Percentiles rank a stretch among this genome's conserved stretches.
These are phyloP conservation scores for Drosophila lutescens DNA, from an alignment of 2,888 invertebrate species.

Conservation along the genomic window DNA sequence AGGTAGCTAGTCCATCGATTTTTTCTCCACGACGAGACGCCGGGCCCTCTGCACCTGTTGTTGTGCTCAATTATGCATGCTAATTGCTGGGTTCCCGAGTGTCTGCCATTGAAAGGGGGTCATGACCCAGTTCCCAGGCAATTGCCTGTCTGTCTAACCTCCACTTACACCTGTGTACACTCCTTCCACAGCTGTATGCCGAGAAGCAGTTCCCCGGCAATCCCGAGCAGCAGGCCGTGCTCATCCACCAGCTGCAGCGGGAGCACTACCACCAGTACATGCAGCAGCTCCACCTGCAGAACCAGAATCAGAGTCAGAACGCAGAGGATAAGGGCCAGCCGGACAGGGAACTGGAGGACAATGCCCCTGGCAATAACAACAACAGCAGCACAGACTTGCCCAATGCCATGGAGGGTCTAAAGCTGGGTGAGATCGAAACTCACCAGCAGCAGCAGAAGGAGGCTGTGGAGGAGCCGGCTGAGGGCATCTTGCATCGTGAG, in stretches of 20 bases:
- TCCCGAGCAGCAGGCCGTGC: conserved; percentile 95
- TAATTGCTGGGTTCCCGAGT: conserved; percentile 23
- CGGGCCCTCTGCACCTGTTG: conserved; percentile 54
- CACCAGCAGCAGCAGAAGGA: conserved; percentile 55
- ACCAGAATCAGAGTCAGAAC: conserved; percentile 55
- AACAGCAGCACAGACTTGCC: conserved; percentile 41
- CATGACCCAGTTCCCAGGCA: conserved; percentile 49
- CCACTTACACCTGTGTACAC: not conserved
- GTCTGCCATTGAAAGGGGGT: conserved; percentile 50
- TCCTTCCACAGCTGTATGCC: conserved; percentile 88
- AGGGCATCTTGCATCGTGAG: not conserved
- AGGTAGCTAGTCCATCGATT: conserved; percentile 77
- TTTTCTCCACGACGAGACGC: not conserved
- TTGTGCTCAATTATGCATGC: conserved; percentile 55
- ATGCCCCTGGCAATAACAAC: conserved; percentile 20
- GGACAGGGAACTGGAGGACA: conserved; percentile 10
- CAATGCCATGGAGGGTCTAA: conserved; percentile 50
- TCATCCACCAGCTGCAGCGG: conserved; percentile 97
- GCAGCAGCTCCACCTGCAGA: conserved; percentile 91
- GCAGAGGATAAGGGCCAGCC: conserved; percentile 29
- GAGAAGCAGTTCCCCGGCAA: conserved; percentile 96
- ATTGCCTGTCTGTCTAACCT: not conserved
- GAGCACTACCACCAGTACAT: conserved; percentile 99
- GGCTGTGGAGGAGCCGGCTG: conserved; percentile 8
- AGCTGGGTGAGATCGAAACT: conserved; percentile 60